Base-by-base conservation (phyloP, 92 coral and sea anemone species). In the Umimayanthus chanpuru region DNA sequence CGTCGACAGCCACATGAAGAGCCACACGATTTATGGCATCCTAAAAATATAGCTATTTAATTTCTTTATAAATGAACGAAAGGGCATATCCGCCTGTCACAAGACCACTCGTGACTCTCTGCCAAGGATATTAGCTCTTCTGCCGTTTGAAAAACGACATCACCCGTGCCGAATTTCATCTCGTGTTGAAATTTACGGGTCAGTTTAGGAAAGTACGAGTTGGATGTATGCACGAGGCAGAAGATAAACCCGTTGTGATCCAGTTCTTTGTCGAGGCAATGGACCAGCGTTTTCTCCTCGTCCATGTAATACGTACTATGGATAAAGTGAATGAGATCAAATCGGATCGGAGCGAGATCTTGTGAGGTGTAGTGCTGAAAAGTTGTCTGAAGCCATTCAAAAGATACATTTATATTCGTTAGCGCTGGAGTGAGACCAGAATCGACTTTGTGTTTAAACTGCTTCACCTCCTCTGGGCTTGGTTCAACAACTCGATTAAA, bases 401-500 rank as follows among this genome's bases (percentile, higher is more conserved):
- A 88, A 40, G 90, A 80, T 10, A 88, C 55, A 23, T 81, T 72
- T 68, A 73, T 81, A 18, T 80, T 79, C 23, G 90, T 67, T 25
- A 16, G 38, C 3, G 90, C 86, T 41, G 82, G 53, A 39, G 80
- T 49, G 18, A 82, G 77, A 25, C 36, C 86, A 30, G 90, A 88
- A 53, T 18, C 20, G 58, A 53, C 58, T 14, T 53, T 53, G 53
- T 73, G 58, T 71, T 88, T 88, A 30, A 88, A 88, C 53, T 81
- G 73, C 23, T 80, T 80, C 58, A 88, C 43, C 9, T 80, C 80
- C 79, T 80, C 43, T 12, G 90, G 72, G 80, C 87, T 88, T 2
- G 90, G 90, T 43, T 88, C 90, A 25, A 88, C 90, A 30, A 68
- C 86, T 23, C 39, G 58, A 65, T 82, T 88, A 30, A 80, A 72